Percentiles rank a stretch among this genome's conserved stretches.
Conservation (phyloP, 1,140 invertebrate species). For the Zaprionus camerounensis region DNA sequence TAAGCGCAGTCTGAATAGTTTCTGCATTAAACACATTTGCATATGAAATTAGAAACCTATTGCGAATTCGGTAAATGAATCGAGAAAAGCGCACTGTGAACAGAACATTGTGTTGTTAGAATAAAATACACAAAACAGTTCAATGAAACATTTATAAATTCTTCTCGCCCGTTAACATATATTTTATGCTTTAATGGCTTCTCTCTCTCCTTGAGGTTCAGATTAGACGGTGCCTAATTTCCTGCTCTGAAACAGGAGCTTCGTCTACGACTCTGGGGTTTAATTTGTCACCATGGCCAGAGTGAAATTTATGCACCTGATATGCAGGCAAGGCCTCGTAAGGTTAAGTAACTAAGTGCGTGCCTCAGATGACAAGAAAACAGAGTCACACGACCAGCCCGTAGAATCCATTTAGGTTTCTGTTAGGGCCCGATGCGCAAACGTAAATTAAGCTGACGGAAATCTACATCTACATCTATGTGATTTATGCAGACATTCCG, state of each 20-base stretch:
- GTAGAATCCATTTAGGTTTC: background rate
- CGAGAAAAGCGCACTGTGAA: background rate
- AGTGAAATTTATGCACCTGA: constrained; percentile 65
- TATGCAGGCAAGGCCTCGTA: constrained; percentile 36
- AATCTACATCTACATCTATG: constrained; percentile 62
- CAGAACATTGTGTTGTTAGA: background rate
- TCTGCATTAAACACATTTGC: constrained; percentile 2
- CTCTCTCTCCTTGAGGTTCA: background rate
- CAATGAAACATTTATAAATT: background rate
- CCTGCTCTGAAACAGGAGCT: constrained; percentile 1
- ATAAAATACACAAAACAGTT: background rate
- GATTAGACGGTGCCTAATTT: constrained; percentile 31
- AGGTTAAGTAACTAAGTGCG: constrained; percentile 31
- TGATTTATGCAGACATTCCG: constrained; percentile 66
- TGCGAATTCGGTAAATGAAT: background rate
- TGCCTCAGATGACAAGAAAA: constrained; percentile 1
- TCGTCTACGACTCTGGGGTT: constrained; percentile 31
- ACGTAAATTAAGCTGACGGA: constrained; percentile 66
- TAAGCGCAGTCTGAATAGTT: background rate
- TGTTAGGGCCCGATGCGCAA: constrained; percentile 16
- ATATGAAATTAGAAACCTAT: background rate
- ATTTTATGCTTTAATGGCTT: background rate
- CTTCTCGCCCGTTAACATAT: background rate
- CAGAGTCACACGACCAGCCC: background rate
- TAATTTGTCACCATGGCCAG: constrained; percentile 54